Percentiles rank a stretch among this genome's conserved stretches.
phyloP scores from a whole-genome alignment of 2,113 vertebrate genomes.

The Carollia perspicillata region DNA sequence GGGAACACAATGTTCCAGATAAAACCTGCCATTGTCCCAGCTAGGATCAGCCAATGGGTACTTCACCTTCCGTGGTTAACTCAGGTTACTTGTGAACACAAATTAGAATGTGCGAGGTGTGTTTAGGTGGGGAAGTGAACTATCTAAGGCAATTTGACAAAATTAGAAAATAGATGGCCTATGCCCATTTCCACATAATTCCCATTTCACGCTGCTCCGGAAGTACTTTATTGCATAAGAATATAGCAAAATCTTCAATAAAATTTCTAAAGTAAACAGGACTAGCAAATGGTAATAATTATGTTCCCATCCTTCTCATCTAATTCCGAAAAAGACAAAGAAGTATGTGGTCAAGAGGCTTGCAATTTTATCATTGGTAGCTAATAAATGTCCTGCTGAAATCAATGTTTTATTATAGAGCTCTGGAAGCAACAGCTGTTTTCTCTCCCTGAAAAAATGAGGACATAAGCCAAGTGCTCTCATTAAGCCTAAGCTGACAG shows the following conservation, averaged over 20 bases:
- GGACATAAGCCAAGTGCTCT: not conserved
- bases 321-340: slow-evolving; percentile 13
- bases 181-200: not conserved
- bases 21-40: not conserved
- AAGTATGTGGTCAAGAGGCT: not conserved
- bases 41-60: not conserved
- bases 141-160: not conserved
- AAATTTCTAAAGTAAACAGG: not conserved
- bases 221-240: not conserved
- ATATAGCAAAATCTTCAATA: not conserved
- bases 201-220: not conserved
- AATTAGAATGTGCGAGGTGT: not conserved
- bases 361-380: not conserved
- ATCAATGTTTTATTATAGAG: slow-evolving; percentile 16
- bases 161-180: not conserved
- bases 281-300: not conserved
- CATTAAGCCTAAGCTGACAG: not conserved
- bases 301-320: not conserved
- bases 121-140: not conserved
- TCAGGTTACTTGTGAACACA: not conserved
- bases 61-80: not conserved
- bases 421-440: not conserved
- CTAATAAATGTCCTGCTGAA: not conserved
- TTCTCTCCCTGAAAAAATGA: slow-evolving; percentile 11
- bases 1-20: not conserved